Conservation (phyloP, 2,797 vertebrate species). For the Salmo trutta region DNA sequence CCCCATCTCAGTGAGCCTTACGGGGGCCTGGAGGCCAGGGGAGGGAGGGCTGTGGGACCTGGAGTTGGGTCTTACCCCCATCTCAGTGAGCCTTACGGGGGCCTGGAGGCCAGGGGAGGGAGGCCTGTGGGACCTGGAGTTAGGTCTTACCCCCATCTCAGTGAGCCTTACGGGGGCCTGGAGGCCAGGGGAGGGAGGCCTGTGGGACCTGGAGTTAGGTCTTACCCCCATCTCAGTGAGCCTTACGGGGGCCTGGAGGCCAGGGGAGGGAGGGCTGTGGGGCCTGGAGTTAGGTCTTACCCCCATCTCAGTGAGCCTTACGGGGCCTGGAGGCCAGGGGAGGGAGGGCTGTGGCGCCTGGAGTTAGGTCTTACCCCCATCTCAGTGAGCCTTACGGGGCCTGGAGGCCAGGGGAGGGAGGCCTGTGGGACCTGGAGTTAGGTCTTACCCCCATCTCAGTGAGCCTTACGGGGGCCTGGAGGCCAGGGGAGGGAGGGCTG, state of each 20-base stretch:
- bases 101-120: slow-evolving; percentile 14
- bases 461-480: background rate
- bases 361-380: too few species aligned
- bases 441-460: background rate
- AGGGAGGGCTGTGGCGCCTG: background rate
- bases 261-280: slow-evolving; percentile 26
- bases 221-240: too few species aligned
- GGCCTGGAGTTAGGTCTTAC: slow-evolving; percentile 2
- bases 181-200: slow-evolving; percentile 15
- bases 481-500: slow-evolving; percentile 14
- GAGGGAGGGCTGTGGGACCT: slow-evolving; percentile 30
- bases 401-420: slow-evolving; percentile 15
- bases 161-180: background rate
- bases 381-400: too few species aligned
- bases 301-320: background rate
- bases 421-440: slow-evolving; percentile 17
- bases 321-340: slow-evolving; percentile 16
- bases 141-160: background rate
- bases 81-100: too few species aligned
- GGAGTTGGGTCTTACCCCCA: too few species aligned
- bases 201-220: too few species aligned
- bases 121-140: slow-evolving; percentile 17
- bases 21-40: slow-evolving; percentile 15
- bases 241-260: too few species aligned
- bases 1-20: background rate